A percentile compares a stretch with the other conserved stretches of the same genome.
Evolutionary conservation across 1,140 invertebrate genomes (phyloP).

Genomic region (Neodiprion virginianus): DNA sequence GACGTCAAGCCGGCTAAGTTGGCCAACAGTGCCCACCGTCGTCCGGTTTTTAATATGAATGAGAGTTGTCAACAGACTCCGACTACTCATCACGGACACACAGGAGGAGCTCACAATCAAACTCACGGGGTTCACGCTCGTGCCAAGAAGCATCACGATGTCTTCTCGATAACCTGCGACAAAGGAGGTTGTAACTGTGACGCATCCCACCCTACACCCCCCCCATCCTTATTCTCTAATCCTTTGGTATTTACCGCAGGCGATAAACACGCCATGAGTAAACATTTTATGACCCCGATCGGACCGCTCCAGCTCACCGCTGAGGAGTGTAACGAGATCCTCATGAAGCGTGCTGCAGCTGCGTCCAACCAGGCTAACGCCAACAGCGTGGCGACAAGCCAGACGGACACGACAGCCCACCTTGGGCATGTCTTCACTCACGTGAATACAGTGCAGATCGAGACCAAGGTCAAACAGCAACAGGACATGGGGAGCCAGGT

Average conservation of each 20-base stretch:
- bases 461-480: slow-evolving; percentile 65
- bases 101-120: slow-evolving; percentile 57
- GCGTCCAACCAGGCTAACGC: slow-evolving; percentile 48
- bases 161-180: slow-evolving; percentile 55
- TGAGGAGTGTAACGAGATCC: slow-evolving; percentile 79
- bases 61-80: slow-evolving; percentile 57
- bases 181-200: slow-evolving; percentile 59
- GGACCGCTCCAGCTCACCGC: slow-evolving; percentile 75
- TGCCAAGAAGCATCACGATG: slow-evolving; percentile 56
- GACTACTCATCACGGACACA: slow-evolving; percentile 53
- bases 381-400: slow-evolving; percentile 53
- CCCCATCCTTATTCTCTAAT: slow-evolving; percentile 54
- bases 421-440: slow-evolving; percentile 60
- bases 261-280: slow-evolving; percentile 57
- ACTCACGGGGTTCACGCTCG: slow-evolving; percentile 53
- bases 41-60: slow-evolving; percentile 58
- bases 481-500: slow-evolving; percentile 68
- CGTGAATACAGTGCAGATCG: slow-evolving; percentile 63
- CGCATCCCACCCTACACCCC: slow-evolving; percentile 50
- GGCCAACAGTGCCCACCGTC: slow-evolving; percentile 47
- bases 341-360: slow-evolving; percentile 71
- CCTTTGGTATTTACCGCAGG: slow-evolving; percentile 57
- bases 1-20: slow-evolving; percentile 55
- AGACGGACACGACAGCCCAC: slow-evolving; percentile 60
- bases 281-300: slow-evolving; percentile 70